phyloP scores from a whole-genome alignment of 2,888 invertebrate species.

The Cosmopolites sordidus region DNA sequence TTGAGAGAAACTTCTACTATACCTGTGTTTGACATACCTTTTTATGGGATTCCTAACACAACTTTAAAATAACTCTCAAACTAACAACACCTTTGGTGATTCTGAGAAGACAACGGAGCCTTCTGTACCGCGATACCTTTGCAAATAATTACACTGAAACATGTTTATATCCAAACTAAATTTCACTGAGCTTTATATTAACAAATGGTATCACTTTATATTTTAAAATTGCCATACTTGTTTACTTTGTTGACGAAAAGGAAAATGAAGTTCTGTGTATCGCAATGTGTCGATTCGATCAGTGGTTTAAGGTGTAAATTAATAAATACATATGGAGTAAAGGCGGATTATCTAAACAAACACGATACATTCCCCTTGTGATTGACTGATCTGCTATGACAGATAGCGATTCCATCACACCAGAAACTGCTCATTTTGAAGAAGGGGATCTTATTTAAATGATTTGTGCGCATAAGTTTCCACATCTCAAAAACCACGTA shows the following conservation, averaged over 20 bases:
- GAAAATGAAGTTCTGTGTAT: not conserved
- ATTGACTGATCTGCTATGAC: conserved; percentile 12
- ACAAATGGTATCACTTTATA: conserved; percentile 28
- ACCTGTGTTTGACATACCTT: no score
- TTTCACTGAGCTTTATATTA: conserved; percentile 40
- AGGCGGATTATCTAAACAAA: conserved; percentile 10
- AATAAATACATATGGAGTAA: conserved; percentile 13
- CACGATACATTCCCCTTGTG: conserved; percentile 12
- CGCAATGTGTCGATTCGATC: conserved; percentile 3
- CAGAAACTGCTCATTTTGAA: not conserved
- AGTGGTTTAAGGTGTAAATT: conserved; percentile 6
- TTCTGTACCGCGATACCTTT: not conserved
- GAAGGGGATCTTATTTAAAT: no score
- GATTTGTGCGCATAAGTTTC: no score
- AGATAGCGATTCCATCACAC: conserved; percentile 8
- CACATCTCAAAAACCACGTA: no score
- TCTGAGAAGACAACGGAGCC: no score
- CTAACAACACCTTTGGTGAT: no score
- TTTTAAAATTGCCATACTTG: conserved; percentile 8
- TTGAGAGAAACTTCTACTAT: no score
- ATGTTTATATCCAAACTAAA: conserved; percentile 43
- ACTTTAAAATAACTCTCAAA: no score
- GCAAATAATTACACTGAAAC: conserved; percentile 23
- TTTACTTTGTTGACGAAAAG: conserved; percentile 7
- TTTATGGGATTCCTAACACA: no score